phyloP scores from a whole-genome alignment of 2,888 invertebrate species.

The Ernsta delagoae region DNA sequence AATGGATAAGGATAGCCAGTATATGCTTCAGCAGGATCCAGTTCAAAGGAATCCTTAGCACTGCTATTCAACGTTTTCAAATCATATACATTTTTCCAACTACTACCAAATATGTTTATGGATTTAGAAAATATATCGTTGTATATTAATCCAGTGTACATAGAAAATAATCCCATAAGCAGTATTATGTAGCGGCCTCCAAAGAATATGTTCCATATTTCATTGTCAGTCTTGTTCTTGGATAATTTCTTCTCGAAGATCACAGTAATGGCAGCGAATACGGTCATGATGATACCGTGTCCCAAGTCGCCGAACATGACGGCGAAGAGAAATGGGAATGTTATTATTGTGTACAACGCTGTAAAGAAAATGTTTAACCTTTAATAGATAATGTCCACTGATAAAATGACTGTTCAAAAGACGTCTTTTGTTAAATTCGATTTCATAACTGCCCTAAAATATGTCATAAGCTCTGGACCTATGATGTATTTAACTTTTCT shows the following conservation, averaged over 20 bases:
- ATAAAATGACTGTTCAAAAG: too few species aligned
- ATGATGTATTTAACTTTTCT: too few species aligned
- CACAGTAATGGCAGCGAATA: conserved; percentile 87
- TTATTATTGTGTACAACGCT: conserved; percentile 89
- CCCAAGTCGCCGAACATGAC: conserved; percentile 92
- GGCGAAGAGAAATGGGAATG: conserved; percentile 91
- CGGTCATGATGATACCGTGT: conserved; percentile 88
- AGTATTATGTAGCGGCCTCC: conserved; percentile 90
- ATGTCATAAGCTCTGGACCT: too few species aligned
- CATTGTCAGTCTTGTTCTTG: conserved; percentile 79
- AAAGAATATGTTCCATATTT: conserved; percentile 90
- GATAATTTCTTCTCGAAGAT: conserved; percentile 85
- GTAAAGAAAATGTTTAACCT: conserved; percentile 46
- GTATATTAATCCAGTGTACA: conserved; percentile 90
- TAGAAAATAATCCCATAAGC: conserved; percentile 90
- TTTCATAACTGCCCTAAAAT: too few species aligned
- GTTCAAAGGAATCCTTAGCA: conserved; percentile 57
- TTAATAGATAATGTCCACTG: too few species aligned
- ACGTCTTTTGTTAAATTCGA: too few species aligned
- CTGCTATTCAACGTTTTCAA: conserved; percentile 53
- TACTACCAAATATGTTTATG: conserved; percentile 88
- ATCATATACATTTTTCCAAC: conserved; percentile 82
- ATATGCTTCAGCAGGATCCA: conserved; percentile 78
- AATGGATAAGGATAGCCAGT: conserved; percentile 85
- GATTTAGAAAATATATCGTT: conserved; percentile 90